Percentiles rank a stretch among this genome's conserved stretches.
phyloP scores from a whole-genome alignment of 2,113 vertebrate genomes.

The Neoarius graeffei region DNA sequence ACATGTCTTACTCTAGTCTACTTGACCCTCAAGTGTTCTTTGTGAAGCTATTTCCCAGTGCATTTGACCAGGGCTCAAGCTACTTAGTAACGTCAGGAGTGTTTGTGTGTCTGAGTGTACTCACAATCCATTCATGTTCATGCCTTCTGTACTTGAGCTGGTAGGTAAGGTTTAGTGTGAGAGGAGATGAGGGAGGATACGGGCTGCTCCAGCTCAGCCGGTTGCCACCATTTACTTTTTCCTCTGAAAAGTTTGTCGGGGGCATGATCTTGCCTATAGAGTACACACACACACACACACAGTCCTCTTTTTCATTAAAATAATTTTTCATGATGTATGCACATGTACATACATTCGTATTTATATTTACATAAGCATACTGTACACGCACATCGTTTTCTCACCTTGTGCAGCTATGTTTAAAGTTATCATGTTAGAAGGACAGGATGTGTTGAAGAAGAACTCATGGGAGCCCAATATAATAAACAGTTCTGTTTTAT shows the following conservation, averaged over 20 bases:
- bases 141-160: slow-evolving; percentile 66
- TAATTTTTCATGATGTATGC: too few relatives aligned
- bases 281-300: background rate
- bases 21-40: background rate
- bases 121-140: slow-evolving; percentile 69
- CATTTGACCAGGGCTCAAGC: background rate
- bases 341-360: background rate
- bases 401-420: slow-evolving; percentile 61
- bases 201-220: slow-evolving; percentile 68
- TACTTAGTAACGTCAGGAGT: background rate
- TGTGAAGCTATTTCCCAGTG: background rate
- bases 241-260: slow-evolving; percentile 31
- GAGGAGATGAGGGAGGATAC: slow-evolving; percentile 59
- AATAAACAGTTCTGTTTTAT: background rate
- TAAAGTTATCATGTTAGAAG: slow-evolving; percentile 8
- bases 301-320: background rate
- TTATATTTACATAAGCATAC: background rate
- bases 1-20: background rate
- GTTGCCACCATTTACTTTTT: slow-evolving; percentile 19
- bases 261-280: slow-evolving; percentile 26
- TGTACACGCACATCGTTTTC: background rate
- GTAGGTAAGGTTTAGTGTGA: slow-evolving; percentile 61
- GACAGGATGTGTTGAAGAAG: slow-evolving; percentile 60
- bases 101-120: slow-evolving; percentile 26
- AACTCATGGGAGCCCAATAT: background rate